These are phyloP conservation scores for Pygmarrhopalites habei DNA, from an alignment of 1,140 invertebrate species.

Conservation along the genomic window DNA sequence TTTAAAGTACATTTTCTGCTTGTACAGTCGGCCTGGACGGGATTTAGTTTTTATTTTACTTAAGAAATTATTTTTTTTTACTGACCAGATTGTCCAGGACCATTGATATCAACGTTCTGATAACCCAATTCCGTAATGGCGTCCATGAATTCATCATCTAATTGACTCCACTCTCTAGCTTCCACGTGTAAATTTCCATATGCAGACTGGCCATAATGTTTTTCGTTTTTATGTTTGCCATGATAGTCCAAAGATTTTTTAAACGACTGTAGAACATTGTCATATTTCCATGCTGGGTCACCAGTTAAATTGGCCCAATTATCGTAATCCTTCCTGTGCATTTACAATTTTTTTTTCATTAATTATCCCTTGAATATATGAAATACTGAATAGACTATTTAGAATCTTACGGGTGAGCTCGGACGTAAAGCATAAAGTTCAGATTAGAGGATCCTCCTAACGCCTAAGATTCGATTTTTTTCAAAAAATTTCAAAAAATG, in stretches of 20 bases:
- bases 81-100: no score
- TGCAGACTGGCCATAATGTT: slow-evolving; percentile 25
- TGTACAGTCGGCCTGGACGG: no score
- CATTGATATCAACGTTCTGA: slow-evolving; percentile 51
- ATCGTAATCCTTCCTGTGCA: slow-evolving; percentile 13
- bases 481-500: no score
- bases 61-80: neutral
- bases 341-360: no score
- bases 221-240: slow-evolving; percentile 11
- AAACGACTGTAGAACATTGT: slow-evolving; percentile 17
- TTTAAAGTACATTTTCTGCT: neutral
- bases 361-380: neutral
- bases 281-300: slow-evolving; percentile 24
- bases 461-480: no score
- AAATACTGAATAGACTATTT: no score
- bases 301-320: slow-evolving; percentile 19
- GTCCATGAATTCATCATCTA: slow-evolving; percentile 47
- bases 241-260: slow-evolving; percentile 17
- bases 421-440: slow-evolving; percentile 62
- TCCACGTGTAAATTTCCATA: slow-evolving; percentile 29
- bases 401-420: slow-evolving; percentile 55
- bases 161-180: slow-evolving; percentile 7
- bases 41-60: no score
- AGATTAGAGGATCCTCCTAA: slow-evolving; percentile 48
- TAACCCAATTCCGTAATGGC: slow-evolving; percentile 49